Percentiles rank a stretch among this genome's conserved stretches.
Conservation (phyloP, 2,888 invertebrate genomes). For the Aleiodes alternator region DNA sequence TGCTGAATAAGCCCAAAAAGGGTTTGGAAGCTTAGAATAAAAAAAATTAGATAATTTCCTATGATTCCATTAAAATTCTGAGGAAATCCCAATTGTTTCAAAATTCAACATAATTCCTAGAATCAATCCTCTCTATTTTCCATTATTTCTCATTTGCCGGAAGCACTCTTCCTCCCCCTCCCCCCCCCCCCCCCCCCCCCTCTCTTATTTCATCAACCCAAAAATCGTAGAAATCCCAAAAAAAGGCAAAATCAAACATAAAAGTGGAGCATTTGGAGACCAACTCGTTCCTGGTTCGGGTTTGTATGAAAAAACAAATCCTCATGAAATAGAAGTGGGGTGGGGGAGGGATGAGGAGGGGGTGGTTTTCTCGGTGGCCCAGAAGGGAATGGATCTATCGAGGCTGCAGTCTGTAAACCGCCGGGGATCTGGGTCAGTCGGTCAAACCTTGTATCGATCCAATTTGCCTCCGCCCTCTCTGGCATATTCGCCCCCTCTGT, state of each 20-base stretch:
- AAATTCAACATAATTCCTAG: too few species aligned
- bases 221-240: neutral
- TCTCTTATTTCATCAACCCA: too few species aligned
- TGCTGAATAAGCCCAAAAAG: too few species aligned
- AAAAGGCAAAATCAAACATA: conserved; percentile 15
- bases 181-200: too few species aligned
- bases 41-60: too few species aligned
- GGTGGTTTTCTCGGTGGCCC: conserved; percentile 40
- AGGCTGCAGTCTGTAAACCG: conserved; percentile 49
- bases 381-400: conserved; percentile 49
- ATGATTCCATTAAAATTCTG: neutral
- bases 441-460: conserved; percentile 48
- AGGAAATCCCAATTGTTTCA: neutral
- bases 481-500: conserved; percentile 2
- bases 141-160: too few species aligned
- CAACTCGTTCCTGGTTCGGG: neutral
- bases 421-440: conserved; percentile 48
- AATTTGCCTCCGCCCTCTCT: conserved; percentile 26
- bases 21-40: too few species aligned
- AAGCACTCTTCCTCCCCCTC: too few species aligned
- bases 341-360: neutral
- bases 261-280: conserved; percentile 15
- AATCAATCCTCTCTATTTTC: too few species aligned
- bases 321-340: neutral
- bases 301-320: conserved; percentile 13